These are phyloP conservation scores for Podocnemis expansa DNA, from an alignment of 2,113 vertebrate species.

Conservation along the genomic window DNA sequence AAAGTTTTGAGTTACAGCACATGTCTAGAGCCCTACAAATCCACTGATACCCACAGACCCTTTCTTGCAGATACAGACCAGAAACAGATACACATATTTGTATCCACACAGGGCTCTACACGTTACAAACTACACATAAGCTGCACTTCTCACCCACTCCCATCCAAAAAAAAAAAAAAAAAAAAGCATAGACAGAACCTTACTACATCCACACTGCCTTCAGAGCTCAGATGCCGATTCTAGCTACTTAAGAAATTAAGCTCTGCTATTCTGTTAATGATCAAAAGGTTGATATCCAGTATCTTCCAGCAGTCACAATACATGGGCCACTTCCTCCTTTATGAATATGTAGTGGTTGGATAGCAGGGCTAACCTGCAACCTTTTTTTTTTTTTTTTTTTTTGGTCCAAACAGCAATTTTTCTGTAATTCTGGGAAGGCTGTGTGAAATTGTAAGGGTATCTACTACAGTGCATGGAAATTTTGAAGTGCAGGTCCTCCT, in stretches of 20 bases:
- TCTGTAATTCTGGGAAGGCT: not conserved
- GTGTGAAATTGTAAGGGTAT: not conserved
- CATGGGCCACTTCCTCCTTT: not conserved
- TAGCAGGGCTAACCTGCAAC: accelerated
- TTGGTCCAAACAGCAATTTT: not conserved
- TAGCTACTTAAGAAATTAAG: constrained; percentile 34
- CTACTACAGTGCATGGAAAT: not conserved
- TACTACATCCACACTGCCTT: not conserved
- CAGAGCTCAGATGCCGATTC: constrained; percentile 1
- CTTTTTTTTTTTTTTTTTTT: not conserved
- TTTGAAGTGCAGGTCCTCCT: not conserved
- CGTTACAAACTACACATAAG: not conserved
- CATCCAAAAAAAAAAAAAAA: not conserved
- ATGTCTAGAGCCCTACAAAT: no score
- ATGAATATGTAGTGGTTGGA: not conserved
- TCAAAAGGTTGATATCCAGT: constrained; percentile 51
- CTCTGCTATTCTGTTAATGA: constrained; percentile 57
- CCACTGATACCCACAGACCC: no score
- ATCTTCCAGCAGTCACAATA: constrained; percentile 22
- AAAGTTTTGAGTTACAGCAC: not conserved
- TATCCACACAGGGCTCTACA: accelerated
- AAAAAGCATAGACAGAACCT: no score
- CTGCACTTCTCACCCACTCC: accelerated
- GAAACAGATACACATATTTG: no score
- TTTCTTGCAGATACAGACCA: no score